A percentile compares a stretch with the other conserved stretches of the same genome.
phyloP scores from a whole-genome alignment of 2,888 invertebrate genomes.

The Lasioglossum lativentre region DNA sequence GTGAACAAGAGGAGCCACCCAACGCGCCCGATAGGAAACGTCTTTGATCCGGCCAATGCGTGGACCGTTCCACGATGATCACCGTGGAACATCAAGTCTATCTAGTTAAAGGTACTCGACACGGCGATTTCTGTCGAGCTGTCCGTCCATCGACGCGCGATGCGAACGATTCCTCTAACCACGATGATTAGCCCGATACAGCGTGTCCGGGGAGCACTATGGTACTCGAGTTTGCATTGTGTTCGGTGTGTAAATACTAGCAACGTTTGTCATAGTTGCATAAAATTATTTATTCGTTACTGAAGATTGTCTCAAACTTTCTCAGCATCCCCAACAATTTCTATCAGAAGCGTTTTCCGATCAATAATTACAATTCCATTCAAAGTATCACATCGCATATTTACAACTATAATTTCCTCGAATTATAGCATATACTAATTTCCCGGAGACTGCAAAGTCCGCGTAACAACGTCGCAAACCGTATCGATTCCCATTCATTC shows the following conservation, averaged over 20 bases:
- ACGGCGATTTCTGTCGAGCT: slow-evolving; percentile 70
- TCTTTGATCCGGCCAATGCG: slow-evolving; percentile 47
- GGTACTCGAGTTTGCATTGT: slow-evolving; percentile 34
- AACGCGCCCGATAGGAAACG: slow-evolving; percentile 68
- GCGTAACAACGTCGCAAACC: slow-evolving; percentile 6
- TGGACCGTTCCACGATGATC: slow-evolving; percentile 51
- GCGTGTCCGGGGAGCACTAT: slow-evolving; percentile 7
- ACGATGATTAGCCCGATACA: slow-evolving; percentile 53
- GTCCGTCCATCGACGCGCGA: slow-evolving; percentile 65
- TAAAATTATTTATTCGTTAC: not conserved
- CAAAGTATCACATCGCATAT: not conserved
- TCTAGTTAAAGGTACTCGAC: slow-evolving; percentile 70
- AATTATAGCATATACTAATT: slow-evolving; percentile 29
- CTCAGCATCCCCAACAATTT: not conserved
- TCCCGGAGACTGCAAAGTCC: not conserved
- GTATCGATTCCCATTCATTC: slow-evolving; percentile 43
- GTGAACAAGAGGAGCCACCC: slow-evolving; percentile 73
- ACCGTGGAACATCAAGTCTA: slow-evolving; percentile 49
- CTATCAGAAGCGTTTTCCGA: no score
- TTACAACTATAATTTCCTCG: not conserved
- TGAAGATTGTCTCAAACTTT: not conserved
- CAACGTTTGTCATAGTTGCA: no score
- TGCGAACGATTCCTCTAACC: slow-evolving; percentile 61
- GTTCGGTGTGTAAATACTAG: slow-evolving; percentile 34
- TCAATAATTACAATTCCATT: not conserved